These are phyloP conservation scores for Chesias legatella DNA, from an alignment of 2,888 invertebrate genomes.

Conservation along the genomic window DNA sequence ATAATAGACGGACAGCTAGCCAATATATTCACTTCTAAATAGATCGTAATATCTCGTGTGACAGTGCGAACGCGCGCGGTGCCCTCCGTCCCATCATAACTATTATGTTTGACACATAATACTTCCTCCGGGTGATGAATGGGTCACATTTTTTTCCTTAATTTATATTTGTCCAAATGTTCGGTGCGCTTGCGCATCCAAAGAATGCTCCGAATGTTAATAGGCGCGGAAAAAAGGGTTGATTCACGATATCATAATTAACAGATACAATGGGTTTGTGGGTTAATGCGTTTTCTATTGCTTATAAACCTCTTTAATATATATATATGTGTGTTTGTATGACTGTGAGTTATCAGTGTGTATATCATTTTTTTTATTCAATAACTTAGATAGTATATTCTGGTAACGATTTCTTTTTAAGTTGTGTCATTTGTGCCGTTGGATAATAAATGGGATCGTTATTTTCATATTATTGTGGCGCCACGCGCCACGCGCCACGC, in stretches of 20 bases:
- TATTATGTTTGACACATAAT: constrained; percentile 70
- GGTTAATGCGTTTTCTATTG: constrained; percentile 24
- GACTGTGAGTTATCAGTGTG: too few relatives aligned
- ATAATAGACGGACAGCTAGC: too few relatives aligned
- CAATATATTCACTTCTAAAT: too few relatives aligned
- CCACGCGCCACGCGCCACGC: too few relatives aligned
- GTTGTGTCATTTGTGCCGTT: too few relatives aligned
- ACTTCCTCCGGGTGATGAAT: constrained; percentile 68
- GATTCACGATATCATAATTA: constrained; percentile 77
- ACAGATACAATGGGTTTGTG: constrained; percentile 42
- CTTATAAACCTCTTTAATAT: constrained; percentile 13
- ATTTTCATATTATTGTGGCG: too few relatives aligned
- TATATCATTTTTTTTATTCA: too few relatives aligned
- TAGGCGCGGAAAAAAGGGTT: constrained; percentile 40
- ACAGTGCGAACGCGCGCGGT: constrained; percentile 38
- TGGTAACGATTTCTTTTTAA: too few relatives aligned
- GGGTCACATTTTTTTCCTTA: constrained; percentile 31
- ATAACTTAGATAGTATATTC: too few relatives aligned
- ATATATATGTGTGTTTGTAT: too few relatives aligned
- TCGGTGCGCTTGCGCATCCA: constrained; percentile 14
- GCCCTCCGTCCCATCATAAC: constrained; percentile 50
- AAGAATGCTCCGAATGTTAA: too few relatives aligned
- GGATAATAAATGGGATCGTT: too few relatives aligned
- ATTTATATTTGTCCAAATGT: constrained; percentile 40
- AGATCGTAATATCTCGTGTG: constrained; percentile 11